phyloP scores from a whole-genome alignment of 2,888 invertebrate species.

The Tanypteryx hageni region DNA sequence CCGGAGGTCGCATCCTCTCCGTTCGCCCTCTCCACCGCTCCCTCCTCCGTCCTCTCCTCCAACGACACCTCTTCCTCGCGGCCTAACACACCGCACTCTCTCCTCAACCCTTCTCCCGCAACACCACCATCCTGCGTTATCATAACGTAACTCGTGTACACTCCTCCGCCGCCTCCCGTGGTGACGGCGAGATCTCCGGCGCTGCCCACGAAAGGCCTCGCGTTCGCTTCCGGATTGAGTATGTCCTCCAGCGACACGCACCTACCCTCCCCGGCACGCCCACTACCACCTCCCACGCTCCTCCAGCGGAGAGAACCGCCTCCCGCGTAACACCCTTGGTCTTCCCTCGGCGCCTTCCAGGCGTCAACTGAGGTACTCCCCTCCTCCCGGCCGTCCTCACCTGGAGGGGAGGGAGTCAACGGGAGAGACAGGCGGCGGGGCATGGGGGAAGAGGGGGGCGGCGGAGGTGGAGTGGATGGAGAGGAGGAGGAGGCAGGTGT shows the following conservation, averaged over 20 bases:
- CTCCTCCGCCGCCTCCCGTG: constrained; percentile 57
- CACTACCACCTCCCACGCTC: constrained; percentile 27
- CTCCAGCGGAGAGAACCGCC: constrained; percentile 23
- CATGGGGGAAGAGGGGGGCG: background rate
- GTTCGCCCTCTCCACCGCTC: background rate
- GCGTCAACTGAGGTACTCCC: constrained; percentile 46
- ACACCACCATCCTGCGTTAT: constrained; percentile 83
- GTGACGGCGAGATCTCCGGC: constrained; percentile 44
- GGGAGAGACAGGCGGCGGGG: background rate
- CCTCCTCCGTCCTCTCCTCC: constrained; percentile 7
- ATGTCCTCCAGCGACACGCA: constrained; percentile 54
- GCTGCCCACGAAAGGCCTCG: constrained; percentile 2
- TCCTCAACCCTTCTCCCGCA: constrained; percentile 41
- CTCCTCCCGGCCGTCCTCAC: constrained; percentile 32
- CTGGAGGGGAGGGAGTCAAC: constrained; percentile 44
- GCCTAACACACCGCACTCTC: background rate
- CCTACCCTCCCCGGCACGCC: constrained; percentile 48
- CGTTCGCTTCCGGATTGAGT: constrained; percentile 44
- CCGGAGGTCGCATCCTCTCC: background rate
- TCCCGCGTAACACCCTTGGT: background rate
- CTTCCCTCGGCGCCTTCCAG: constrained; percentile 57
- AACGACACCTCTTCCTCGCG: background rate
- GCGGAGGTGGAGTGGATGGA: background rate
- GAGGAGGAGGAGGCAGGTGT: background rate
- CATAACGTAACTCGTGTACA: constrained; percentile 92